Percentiles rank a stretch among this genome's conserved stretches.
Conservation (phyloP, 2,888 invertebrate genomes). For the Horisme vitalbata region DNA sequence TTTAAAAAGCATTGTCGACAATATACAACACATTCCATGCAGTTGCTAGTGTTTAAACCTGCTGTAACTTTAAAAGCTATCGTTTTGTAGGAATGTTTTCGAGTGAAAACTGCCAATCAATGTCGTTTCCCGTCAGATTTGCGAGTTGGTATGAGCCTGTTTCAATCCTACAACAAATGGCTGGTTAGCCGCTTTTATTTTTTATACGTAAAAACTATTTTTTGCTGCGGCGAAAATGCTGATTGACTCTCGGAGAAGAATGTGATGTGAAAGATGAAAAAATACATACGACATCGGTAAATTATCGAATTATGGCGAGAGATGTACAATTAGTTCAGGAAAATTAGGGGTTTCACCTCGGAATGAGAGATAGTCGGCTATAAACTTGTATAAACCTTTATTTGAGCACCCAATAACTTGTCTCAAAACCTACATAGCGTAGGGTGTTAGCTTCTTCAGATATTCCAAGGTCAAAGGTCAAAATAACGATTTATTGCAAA, state of each 20-base stretch:
- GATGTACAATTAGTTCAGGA: no score
- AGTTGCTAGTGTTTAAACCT: not conserved
- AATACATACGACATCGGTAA: no score
- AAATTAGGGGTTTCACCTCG: no score
- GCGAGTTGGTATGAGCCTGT: not conserved
- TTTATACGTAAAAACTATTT: not conserved
- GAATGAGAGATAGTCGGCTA: no score
- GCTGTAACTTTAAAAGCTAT: not conserved
- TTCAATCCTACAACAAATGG: not conserved
- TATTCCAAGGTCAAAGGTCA: no score
- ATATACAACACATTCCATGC: not conserved
- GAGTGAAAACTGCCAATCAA: constrained; percentile 9
- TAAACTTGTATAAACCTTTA: no score
- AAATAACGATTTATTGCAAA: no score
- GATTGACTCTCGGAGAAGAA: not conserved
- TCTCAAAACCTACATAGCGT: no score
- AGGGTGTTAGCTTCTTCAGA: no score
- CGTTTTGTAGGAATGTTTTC: constrained; percentile 3
- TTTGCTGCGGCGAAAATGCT: not conserved
- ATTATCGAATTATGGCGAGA: no score
- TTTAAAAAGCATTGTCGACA: constrained; percentile 17
- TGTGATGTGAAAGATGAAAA: no score
- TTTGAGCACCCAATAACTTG: no score
- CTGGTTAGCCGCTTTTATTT: not conserved
- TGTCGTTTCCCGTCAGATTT: constrained; percentile 10